Percentiles rank a stretch among this genome's conserved stretches.
Evolutionary conservation across 2,888 invertebrate species (phyloP).

Genomic region (Caenorhabditis sp.): DNA sequence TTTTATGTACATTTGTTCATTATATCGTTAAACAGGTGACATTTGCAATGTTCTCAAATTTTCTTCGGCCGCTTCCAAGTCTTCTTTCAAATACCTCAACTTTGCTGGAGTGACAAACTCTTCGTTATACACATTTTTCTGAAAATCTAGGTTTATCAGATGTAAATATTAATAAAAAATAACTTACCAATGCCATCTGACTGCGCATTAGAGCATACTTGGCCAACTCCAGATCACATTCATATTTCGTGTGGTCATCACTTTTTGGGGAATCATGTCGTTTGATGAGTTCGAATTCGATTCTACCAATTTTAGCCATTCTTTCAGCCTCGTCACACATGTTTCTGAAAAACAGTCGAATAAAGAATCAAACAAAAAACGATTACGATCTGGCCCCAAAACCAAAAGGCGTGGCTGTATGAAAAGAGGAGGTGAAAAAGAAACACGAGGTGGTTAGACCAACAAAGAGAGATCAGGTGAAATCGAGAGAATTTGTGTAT

Average conservation of each 20-base stretch:
- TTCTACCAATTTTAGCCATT: slow-evolving; percentile 35
- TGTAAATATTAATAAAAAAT: background rate
- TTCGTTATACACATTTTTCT: slow-evolving; percentile 42
- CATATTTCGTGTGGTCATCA: slow-evolving; percentile 28
- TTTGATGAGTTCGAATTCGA: slow-evolving; percentile 35
- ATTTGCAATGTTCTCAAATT: slow-evolving; percentile 20
- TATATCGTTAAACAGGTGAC: slow-evolving; percentile 7
- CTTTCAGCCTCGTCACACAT: slow-evolving; percentile 36
- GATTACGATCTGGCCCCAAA: background rate
- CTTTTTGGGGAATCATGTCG: slow-evolving; percentile 27
- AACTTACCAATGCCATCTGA: slow-evolving; percentile 38
- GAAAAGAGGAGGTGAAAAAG: slow-evolving; percentile 1
- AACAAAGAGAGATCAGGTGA: background rate
- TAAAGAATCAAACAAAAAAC: background rate
- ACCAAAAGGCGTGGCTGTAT: background rate
- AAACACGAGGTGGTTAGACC: background rate
- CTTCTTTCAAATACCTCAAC: slow-evolving; percentile 27
- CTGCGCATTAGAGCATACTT: slow-evolving; percentile 25
- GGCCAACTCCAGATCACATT: slow-evolving; percentile 34
- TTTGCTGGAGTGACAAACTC: slow-evolving; percentile 40
- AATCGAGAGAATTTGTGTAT: background rate
- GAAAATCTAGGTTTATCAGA: slow-evolving; percentile 5
- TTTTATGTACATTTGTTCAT: background rate
- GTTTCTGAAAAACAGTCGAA: too few relatives aligned
- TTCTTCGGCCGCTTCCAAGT: slow-evolving; percentile 31